Evolutionary conservation across 2,113 vertebrate genomes (phyloP).

Genomic region (Cairina moschata): DNA sequence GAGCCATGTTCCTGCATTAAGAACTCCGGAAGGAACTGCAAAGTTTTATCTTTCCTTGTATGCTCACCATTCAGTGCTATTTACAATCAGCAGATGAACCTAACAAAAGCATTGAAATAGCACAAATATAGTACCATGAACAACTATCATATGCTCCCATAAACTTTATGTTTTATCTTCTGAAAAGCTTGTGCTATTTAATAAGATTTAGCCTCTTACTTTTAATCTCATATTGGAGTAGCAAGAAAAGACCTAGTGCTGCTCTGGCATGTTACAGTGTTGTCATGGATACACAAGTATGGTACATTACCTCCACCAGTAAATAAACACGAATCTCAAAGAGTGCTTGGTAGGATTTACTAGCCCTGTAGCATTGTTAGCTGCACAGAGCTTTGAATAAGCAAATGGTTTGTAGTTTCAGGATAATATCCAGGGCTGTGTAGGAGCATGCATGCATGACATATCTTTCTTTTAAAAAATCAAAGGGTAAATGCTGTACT

Average conservation of each 20-base stretch:
- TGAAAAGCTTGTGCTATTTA: slow-evolving; percentile 60
- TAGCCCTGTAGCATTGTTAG: slow-evolving; percentile 39
- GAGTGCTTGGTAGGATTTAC: slow-evolving; percentile 70
- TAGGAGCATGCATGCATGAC: fast-evolving
- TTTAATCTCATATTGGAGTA: slow-evolving; percentile 65
- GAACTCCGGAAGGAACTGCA: background rate
- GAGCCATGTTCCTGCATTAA: background rate
- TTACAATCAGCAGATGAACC: background rate
- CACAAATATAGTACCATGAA: slow-evolving; percentile 7
- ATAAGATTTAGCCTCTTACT: slow-evolving; percentile 61
- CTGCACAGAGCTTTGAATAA: slow-evolving; percentile 54
- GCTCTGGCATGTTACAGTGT: slow-evolving; percentile 74
- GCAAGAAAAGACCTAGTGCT: slow-evolving; percentile 69
- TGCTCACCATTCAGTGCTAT: background rate
- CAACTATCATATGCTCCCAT: background rate
- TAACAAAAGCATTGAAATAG: background rate
- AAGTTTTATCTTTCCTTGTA: slow-evolving; percentile 15
- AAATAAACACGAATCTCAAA: slow-evolving; percentile 79
- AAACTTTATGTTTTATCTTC: slow-evolving; percentile 58
- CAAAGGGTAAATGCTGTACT: background rate
- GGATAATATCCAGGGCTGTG: background rate
- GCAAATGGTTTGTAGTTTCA: slow-evolving; percentile 29
- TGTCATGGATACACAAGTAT: slow-evolving; percentile 85
- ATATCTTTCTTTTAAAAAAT: background rate
- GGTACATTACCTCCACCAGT: slow-evolving; percentile 78